Evolutionary conservation across 2,113 vertebrate genomes (phyloP), one percentile per base, ranked within the genome.

Genomic region (Sinocyclocheilus rhinocerous): DNA sequence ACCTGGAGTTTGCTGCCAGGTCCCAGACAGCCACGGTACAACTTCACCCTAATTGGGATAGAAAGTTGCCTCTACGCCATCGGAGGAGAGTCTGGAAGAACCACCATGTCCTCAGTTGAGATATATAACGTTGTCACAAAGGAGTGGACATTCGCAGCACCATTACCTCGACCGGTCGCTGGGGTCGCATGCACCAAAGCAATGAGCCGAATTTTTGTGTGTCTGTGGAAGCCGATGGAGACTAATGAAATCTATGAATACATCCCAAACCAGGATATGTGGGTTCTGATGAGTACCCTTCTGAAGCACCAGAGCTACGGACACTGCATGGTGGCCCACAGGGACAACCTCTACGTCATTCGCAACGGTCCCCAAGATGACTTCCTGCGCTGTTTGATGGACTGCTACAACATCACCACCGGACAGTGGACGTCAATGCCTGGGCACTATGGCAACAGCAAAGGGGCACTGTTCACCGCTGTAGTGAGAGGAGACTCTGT

Each of bases 321-420:
- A 24, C 96, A 98, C 83, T 96, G 95, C 87, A 98, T 98, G 97
- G 96, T 97, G 87, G 96, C 96, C 45, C 97, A 99, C 67, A 93
- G 94, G 0, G 96, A 99, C 92, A 96, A 96, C 29, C 94, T 99
- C 78, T 99, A 98, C 0, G 90, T 98, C 84, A 96, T 98, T 93
- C 94, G 97, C 33, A 98, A 99, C 0, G 97, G 97, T 2, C 97
- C 97, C 1, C 94, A 93, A 0, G 96, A 97, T 0, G 97, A 99
- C 89, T 99, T 99, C 89, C 26, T 99, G 78, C 93, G 95, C 1
- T 99, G 98, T 0, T 92, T 95, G 92, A 97, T 99, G 1, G 97
- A 99, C 89, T 95, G 96, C 84, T 97, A 96, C 91, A 97, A 96
- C 90, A 92, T 99, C 83, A 96, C 93, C 0, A 96, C 96, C 0